Base-by-base conservation (phyloP, 2,797 vertebrate genomes). In the Fistularia tabacaria region DNA sequence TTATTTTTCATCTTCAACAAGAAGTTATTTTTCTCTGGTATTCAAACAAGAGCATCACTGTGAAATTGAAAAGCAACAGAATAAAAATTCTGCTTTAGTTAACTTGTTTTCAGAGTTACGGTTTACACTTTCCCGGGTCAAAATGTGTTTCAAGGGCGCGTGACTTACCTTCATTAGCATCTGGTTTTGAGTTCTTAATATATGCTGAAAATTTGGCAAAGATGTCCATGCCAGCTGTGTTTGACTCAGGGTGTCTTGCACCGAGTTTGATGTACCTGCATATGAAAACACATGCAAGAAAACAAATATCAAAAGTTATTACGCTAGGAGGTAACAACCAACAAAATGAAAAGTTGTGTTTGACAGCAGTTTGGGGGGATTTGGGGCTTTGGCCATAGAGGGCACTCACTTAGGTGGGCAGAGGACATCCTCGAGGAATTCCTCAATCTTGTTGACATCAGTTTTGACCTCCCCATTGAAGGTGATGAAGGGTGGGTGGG, bases 361-460 rank as follows among this genome's bases (percentile, higher is more conserved):
- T 25, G 39, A 56, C 38, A 42, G 13, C 12, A 14, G 40, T 25
- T 25, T 25, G 2, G 2, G 5, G 2, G 25, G 25, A 25, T 25
- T 25, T 25, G 2, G 2, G 25, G 25, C 25, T 25, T 25, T 25
- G 25, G 25, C 5, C 25, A 25, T 25, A 59, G 53, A 67, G 63
- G 57, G 13, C 7, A 88, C 96, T 93, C 76, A 99, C 97, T 96
- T 98, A 74, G 97, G 97, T 62, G 97, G 97, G 81, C 92, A 91
- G 58, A 99, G 92, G 66, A 98, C 86, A 55, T 98, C 96, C 86
- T 99, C 97, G 46, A 99, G 93, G 74, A 99, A 99, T 89, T 99
- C 97, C 79, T 99, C 97, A 38, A 99, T 98, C 89, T 99, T 99
- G 89, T 99, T 99, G 74, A 98, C 95, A 36, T 99, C 97, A 0